Percentiles rank a stretch among this genome's conserved stretches.
Conservation (phyloP, 2,113 vertebrate genomes). For the Hoplias malabaricus region DNA sequence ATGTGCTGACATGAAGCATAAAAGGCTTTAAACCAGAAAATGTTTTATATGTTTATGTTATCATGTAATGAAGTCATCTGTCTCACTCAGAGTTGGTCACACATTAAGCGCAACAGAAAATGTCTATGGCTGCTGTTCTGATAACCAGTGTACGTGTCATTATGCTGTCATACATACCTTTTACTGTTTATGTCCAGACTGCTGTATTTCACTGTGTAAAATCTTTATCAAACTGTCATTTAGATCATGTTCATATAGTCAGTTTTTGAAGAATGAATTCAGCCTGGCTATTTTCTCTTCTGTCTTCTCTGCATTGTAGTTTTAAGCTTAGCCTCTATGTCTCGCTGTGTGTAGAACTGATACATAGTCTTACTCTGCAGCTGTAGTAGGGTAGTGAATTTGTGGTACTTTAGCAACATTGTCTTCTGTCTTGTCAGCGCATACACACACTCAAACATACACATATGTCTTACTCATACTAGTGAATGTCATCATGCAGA, state of each 20-base stretch:
- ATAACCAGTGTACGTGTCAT: neutral
- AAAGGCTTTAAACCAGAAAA: neutral
- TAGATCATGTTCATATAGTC: neutral
- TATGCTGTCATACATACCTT: neutral
- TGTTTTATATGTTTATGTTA: neutral
- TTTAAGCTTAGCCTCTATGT: neutral
- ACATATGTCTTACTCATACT: neutral
- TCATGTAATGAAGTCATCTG: neutral
- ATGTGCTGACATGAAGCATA: neutral
- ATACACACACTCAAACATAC: neutral
- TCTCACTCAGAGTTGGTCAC: neutral
- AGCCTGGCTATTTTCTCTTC: constrained; percentile 3
- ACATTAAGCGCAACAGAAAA: neutral
- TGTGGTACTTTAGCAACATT: neutral
- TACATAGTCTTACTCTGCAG: neutral
- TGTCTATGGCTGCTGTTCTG: neutral
- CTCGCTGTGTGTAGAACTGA: neutral
- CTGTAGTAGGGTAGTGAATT: neutral
- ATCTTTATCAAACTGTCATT: neutral
- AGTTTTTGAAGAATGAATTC: neutral
- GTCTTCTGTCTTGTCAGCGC: neutral
- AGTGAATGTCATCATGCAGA: neutral
- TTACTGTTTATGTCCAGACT: neutral
- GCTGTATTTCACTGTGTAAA: neutral
- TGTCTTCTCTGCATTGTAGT: neutral